Evolutionary conservation across 2,113 vertebrate genomes (phyloP).

Genomic region (Trochalopteron elliotii): DNA sequence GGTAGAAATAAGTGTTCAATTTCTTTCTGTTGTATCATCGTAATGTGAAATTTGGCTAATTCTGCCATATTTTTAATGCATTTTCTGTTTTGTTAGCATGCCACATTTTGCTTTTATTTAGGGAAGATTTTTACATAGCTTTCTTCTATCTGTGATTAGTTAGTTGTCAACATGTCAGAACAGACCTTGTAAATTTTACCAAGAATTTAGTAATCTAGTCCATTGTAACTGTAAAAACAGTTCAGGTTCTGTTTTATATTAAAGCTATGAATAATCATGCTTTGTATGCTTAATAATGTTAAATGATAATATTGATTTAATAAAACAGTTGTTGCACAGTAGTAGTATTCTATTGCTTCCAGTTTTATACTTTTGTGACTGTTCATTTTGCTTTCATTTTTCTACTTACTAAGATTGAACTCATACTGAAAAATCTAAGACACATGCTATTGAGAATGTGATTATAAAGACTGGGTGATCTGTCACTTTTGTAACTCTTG

Average conservation of each 20-base stretch:
- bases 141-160: neutral
- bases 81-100: neutral
- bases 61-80: neutral
- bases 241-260: neutral
- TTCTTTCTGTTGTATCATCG: neutral
- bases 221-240: neutral
- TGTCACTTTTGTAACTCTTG: neutral
- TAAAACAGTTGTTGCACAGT: neutral
- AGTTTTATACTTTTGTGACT: neutral
- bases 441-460: neutral
- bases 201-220: neutral
- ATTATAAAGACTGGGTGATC: neutral
- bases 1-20: neutral
- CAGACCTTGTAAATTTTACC: neutral
- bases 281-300: neutral
- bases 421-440: too few species aligned
- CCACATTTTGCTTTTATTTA: neutral
- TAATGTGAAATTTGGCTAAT: neutral
- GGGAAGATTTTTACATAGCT: neutral
- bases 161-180: neutral
- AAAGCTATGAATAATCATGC: neutral
- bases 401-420: neutral
- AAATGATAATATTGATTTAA: neutral
- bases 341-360: neutral
- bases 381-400: neutral